Conservation (phyloP, 2,888 invertebrate genomes). For the Yponomeuta sedellus region DNA sequence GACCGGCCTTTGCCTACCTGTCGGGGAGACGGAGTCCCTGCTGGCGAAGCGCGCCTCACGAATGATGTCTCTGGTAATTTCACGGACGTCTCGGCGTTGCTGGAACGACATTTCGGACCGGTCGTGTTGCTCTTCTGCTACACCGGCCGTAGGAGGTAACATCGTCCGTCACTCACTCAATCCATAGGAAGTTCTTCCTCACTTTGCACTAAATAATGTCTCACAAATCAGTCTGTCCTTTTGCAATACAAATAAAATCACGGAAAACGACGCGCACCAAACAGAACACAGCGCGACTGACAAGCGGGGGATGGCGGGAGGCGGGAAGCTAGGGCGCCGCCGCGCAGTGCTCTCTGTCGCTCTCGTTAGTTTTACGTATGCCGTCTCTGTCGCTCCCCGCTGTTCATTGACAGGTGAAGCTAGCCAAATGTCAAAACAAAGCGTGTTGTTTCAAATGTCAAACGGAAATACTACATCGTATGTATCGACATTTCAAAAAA, state of each 20-base stretch:
- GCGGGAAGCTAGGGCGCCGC: slow-evolving; percentile 62
- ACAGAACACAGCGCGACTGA: slow-evolving; percentile 63
- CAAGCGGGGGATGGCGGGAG: slow-evolving; percentile 56
- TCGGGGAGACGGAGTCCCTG: slow-evolving; percentile 66
- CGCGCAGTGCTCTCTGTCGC: slow-evolving; percentile 51
- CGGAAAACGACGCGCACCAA: slow-evolving; percentile 52
- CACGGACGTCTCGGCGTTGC: slow-evolving; percentile 65
- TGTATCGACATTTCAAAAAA: too few species aligned
- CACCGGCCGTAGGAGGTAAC: slow-evolving; percentile 72
- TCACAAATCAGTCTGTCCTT: slow-evolving; percentile 8
- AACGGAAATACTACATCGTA: slow-evolving; percentile 24
- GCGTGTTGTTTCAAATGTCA: slow-evolving; percentile 60
- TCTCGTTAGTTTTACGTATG: slow-evolving; percentile 27
- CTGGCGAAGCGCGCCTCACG: slow-evolving; percentile 61
- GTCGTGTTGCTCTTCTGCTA: slow-evolving; percentile 66
- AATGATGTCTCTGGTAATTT: slow-evolving; percentile 66
- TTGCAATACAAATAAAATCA: slow-evolving; percentile 37
- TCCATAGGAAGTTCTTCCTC: slow-evolving; percentile 43
- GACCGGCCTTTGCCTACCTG: slow-evolving; percentile 63
- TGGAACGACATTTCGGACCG: slow-evolving; percentile 71
- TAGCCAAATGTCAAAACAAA: slow-evolving; percentile 66
- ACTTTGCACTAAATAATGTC: slow-evolving; percentile 28
- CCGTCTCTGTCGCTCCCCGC: slow-evolving; percentile 42
- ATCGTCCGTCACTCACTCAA: slow-evolving; percentile 54
- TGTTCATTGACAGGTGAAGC: slow-evolving; percentile 54